Evolutionary conservation across 2,797 vertebrate species (phyloP).

Genomic region (Paedocypris micromegethes): DNA sequence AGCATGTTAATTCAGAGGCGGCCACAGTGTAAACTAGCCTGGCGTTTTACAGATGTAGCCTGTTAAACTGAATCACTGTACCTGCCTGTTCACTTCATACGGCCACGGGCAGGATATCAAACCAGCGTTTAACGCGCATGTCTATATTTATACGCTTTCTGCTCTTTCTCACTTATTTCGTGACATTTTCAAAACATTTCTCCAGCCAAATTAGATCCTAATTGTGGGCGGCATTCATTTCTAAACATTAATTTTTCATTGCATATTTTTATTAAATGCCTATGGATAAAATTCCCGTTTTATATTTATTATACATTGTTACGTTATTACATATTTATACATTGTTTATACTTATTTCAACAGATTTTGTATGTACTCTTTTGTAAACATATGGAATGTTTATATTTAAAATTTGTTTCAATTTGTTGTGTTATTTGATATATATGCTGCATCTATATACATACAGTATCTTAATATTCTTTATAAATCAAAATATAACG

Average conservation of each 20-base stretch:
- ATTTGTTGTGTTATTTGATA: no score
- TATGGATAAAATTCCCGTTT: no score
- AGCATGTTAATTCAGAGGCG: slow-evolving; percentile 67
- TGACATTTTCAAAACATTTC: slow-evolving; percentile 35
- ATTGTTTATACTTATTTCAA: no score
- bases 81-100: slow-evolving; percentile 67
- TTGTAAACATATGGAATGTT: no score
- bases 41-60: slow-evolving; percentile 72
- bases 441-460: no score
- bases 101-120: slow-evolving; percentile 60
- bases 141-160: slow-evolving; percentile 51
- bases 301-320: no score
- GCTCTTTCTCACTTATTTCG: slow-evolving; percentile 35
- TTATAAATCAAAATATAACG: no score
- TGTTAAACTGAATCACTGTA: slow-evolving; percentile 72
- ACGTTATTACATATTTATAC: no score
- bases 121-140: slow-evolving; percentile 59
- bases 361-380: no score
- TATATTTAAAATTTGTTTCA: no score
- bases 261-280: no score
- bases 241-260: not conserved
- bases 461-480: no score
- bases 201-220: slow-evolving; percentile 23
- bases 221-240: slow-evolving; percentile 20
- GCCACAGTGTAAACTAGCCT: slow-evolving; percentile 71